Base-by-base conservation (phyloP, 23 tunicate species). In the Ciona savignyi region DNA sequence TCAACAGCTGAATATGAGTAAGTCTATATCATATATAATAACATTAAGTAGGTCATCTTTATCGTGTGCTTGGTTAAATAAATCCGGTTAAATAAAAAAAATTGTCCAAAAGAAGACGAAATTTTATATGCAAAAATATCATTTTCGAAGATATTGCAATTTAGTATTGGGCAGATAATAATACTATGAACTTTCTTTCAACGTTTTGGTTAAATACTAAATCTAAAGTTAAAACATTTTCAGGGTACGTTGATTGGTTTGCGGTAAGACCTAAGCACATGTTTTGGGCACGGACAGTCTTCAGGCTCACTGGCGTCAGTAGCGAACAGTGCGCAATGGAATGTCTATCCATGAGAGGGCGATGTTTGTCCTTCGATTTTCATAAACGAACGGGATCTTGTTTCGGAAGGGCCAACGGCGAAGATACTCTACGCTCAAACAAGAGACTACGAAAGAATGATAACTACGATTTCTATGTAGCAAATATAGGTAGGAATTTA, bases 261-360 rank as follows among this genome's bases (percentile, higher is more conserved):
- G 32, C 73, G 1, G 33, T 4, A 9, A 48, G 51, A 69, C 77
- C 65, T 51, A 32, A 64, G n/a, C 20, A 3, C 2, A 77, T 77
- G 72, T 51, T 77, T 31, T 33, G 72, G 73, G 73, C 81, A 2
- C 62, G 63, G 9, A 66, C 72, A 2, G 65, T 35, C 1, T 77
- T 77, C 65, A 66, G 28, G 63, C 81, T 77, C 72, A 31, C 33
- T 25, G 29, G 72, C 72, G 73, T 64, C 64, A 49, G 71, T 35
- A 34, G 56, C 42, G 81, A 60, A 29, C 32, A 77, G 72, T 77
- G 81, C 66, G 81, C 81, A 33, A 25, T 32, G 33, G 15, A 34
- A 66, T 77, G 81, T 34, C 25, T 77, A 77, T 66, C 72, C 72
- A 35, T 66, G 72, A 67, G 81, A 23, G 81, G 72, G 34, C 81